Percentiles rank a stretch among this genome's conserved stretches.
These are phyloP conservation scores for Paramuricea clavata DNA, from an alignment of 92 coral and sea anemone species.

Conservation along the genomic window DNA sequence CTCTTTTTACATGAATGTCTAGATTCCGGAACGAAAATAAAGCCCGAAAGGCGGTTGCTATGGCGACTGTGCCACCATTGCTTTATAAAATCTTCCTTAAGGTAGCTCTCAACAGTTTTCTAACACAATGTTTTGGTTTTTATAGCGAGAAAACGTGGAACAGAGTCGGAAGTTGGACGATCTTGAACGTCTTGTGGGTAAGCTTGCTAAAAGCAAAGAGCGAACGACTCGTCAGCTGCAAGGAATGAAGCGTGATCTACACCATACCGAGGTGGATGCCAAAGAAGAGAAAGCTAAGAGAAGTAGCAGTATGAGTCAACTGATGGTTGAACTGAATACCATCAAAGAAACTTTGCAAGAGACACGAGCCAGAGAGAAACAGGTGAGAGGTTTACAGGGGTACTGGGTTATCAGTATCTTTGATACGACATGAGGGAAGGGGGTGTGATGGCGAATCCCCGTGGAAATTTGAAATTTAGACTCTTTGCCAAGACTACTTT, in stretches of 20 bases:
- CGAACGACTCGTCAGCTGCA: slow-evolving; percentile 85
- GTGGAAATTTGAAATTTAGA: too few species aligned
- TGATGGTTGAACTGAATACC: slow-evolving; percentile 78
- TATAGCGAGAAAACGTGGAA: slow-evolving; percentile 84
- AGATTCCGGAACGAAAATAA: too few species aligned
- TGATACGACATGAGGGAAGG: too few species aligned
- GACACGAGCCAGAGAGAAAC: slow-evolving; percentile 85
- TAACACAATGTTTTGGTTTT: neutral
- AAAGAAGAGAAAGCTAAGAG: slow-evolving; percentile 81
- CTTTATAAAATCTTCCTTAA: neutral
- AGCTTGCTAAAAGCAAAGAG: slow-evolving; percentile 97
- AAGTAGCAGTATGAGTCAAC: slow-evolving; percentile 72
- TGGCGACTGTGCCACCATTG: too few species aligned
- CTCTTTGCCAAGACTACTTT: too few species aligned
- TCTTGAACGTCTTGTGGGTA: slow-evolving; percentile 87
- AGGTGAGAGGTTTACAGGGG: slow-evolving; percentile 60
- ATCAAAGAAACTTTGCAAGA: slow-evolving; percentile 87
- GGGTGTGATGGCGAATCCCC: too few species aligned
- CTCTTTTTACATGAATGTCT: too few species aligned
- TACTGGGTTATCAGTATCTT: too few species aligned
- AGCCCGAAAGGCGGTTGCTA: too few species aligned
- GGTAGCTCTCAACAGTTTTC: neutral
- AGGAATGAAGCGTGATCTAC: slow-evolving; percentile 86
- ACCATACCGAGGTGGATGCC: slow-evolving; percentile 76
- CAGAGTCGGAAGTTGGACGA: slow-evolving; percentile 91